These are phyloP conservation scores for Chinchilla lanigera DNA, from an alignment of 2,113 vertebrate genomes.

Conservation along the genomic window DNA sequence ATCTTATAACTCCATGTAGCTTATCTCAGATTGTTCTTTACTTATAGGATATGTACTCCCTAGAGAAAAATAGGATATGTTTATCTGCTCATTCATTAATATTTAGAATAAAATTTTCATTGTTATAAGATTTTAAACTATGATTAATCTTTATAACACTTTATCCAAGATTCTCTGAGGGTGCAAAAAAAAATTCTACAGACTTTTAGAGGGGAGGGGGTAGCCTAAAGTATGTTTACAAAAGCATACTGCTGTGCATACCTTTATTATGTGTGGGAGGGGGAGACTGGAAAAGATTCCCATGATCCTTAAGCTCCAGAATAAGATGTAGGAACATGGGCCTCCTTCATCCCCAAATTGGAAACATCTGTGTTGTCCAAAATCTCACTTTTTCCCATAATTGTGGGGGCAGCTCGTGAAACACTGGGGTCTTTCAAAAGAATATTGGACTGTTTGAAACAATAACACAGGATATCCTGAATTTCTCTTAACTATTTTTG, in stretches of 20 bases:
- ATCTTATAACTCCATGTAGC: background rate
- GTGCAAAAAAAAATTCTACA: background rate
- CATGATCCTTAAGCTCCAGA: conserved; percentile 60
- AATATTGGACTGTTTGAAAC: conserved; percentile 18
- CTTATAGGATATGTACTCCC: background rate
- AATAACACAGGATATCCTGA: conserved; percentile 21
- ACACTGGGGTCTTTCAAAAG: conserved; percentile 21
- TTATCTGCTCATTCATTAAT: background rate
- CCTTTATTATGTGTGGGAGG: background rate
- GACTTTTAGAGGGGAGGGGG: background rate
- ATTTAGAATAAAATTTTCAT: background rate
- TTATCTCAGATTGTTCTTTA: background rate
- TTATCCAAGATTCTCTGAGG: conserved; percentile 51
- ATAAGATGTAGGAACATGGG: background rate
- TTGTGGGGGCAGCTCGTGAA: conserved; percentile 34
- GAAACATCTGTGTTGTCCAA: conserved; percentile 73
- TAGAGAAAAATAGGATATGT: background rate
- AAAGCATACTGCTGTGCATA: conserved; percentile 30
- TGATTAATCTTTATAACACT: conserved; percentile 33
- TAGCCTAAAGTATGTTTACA: conserved; percentile 54
- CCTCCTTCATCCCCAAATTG: conserved; percentile 54
- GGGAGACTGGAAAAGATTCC: conserved; percentile 37
- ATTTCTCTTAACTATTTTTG: conserved; percentile 41
- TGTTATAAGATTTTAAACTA: conserved; percentile 42
- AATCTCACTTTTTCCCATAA: conserved; percentile 69